Base-by-base conservation (phyloP, 2,888 invertebrate genomes). In the Lumbricus terrestris region DNA sequence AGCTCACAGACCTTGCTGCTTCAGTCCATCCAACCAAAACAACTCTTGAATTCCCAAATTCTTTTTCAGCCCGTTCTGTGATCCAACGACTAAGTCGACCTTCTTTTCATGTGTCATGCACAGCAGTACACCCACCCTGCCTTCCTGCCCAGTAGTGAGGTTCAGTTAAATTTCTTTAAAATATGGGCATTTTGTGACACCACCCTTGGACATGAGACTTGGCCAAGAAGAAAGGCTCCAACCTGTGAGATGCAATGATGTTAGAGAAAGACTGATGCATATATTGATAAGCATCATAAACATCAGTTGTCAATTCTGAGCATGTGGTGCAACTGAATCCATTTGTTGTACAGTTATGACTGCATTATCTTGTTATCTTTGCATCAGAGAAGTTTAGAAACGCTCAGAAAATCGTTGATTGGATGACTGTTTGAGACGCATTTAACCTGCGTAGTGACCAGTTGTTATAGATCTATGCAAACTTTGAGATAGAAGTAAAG, bases 361-460 rank as follows among this genome's bases (percentile, higher is more conserved):
- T n/a, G n/a, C 8, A n/a, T n/a, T 1, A 8, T 69, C n/a, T n/a
- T 54, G 54, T 69, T 69, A 69, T 29, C 69, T 11, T 69, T 29
- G 69, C n/a, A 69, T 69, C n/a, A n/a, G 69, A 69, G 69, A 69
- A 69, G 69, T 69, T 69, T 69, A n/a, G 69, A 69, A 69, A n/a
- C n/a, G 29, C 29, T 1, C n/a, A 69, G 13, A n/a, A n/a, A 69
- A 69, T 1, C 16, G n/a, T 69, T n/a, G 69, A n/a, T n/a, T n/a
- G n/a, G n/a, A n/a, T n/a, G 69, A 69, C 69, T 69, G 69, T n/a
- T 69, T 29, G 69, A 69, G 13, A 69, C 69, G 29, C 18, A 6
- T 42, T 42, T 42, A 42, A 18, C 47, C 47, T 20, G 18, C 11
- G 8, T 29, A n/a, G 69, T 69, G 69, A n/a, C 69, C 69, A 69